Evolutionary conservation across 2,888 invertebrate species (phyloP), one percentile per base, ranked within the genome.

Genomic region (Scaptomyza parva): DNA sequence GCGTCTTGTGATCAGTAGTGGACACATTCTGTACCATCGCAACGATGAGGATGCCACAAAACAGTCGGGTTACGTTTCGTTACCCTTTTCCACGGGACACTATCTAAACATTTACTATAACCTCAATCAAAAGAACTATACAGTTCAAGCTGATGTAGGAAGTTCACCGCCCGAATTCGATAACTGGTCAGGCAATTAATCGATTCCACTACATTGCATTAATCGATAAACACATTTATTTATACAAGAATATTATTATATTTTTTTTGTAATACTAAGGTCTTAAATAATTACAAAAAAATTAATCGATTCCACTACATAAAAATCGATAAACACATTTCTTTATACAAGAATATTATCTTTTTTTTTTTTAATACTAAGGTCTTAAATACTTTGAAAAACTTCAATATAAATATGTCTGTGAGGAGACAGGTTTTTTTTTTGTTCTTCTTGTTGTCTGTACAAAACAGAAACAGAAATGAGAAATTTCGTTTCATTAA

Each of bases 91-190:
- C 8, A 55, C 75, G 14, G 75, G 74, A 20, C 75, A 74, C 47
- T 89, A 78, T 24, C 66, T 89, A 20, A 89, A 77, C 26, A 76
- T 89, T 18, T 82, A 84, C 68, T 89, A 88, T 47, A 80, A 40
- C 35, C 69, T 89, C 47, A 86, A 79, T 26, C 76, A 79, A 28
- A 69, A 65, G 37, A 86, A 89, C 68, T 89, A 90, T 14, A 88
- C 90, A n/a, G 79, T 89, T 28, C 78, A 86, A 52, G 90, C 90
- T 47, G 88, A 89, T 43, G 78, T 89, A 18, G 71, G 76, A 53
- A 55, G 66, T 14, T 53, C 68, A 1, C 72, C 80, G 1, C 88
- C 89, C 33, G 76, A 78, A 18, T 76, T 89, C 9, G 72, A 80
- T 7, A 60, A 14, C 33, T 35, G 22, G 40, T 40, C 39, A 24